A percentile compares a stretch with the other conserved stretches of the same genome.
Evolutionary conservation across 2,888 invertebrate genomes (phyloP).

Genomic region (Callyntrura guangdongensis): DNA sequence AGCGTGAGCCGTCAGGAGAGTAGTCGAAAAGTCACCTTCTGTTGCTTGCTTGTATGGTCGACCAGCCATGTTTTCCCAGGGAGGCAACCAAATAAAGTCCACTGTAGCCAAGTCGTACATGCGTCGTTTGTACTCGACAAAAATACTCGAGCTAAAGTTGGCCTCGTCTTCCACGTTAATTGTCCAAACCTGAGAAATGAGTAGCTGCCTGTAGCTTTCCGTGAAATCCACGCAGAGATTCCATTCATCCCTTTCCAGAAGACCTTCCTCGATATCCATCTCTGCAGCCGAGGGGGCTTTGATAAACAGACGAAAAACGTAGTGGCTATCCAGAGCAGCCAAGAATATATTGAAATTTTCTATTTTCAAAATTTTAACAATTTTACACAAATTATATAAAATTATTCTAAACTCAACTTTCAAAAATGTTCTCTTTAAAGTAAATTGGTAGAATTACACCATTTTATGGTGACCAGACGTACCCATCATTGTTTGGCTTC

Average conservation of each 20-base stretch:
- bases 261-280: constrained; percentile 10
- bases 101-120: constrained; percentile 74
- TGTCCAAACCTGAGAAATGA: constrained; percentile 66
- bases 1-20: constrained; percentile 70
- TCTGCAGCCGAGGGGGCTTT: neutral
- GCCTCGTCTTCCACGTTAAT: constrained; percentile 32
- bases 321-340: constrained; percentile 65
- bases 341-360: constrained; percentile 66
- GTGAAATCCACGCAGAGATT: constrained; percentile 63
- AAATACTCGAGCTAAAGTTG: neutral
- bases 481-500: constrained; percentile 53
- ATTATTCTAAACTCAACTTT: no score
- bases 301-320: constrained; percentile 48
- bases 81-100: constrained; percentile 74
- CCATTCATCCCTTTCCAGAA: constrained; percentile 64
- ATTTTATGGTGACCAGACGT: neutral
- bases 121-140: constrained; percentile 60
- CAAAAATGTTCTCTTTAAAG: no score
- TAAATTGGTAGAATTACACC: neutral
- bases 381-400: no score
- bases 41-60: constrained; percentile 19
- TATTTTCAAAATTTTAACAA: no score
- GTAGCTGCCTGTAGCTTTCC: constrained; percentile 67
- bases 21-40: constrained; percentile 32
- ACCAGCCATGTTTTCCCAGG: constrained; percentile 28